A percentile compares a stretch with the other conserved stretches of the same genome.
phyloP scores from a whole-genome alignment of 2,113 vertebrate genomes.

The Ammospiza caudacuta region DNA sequence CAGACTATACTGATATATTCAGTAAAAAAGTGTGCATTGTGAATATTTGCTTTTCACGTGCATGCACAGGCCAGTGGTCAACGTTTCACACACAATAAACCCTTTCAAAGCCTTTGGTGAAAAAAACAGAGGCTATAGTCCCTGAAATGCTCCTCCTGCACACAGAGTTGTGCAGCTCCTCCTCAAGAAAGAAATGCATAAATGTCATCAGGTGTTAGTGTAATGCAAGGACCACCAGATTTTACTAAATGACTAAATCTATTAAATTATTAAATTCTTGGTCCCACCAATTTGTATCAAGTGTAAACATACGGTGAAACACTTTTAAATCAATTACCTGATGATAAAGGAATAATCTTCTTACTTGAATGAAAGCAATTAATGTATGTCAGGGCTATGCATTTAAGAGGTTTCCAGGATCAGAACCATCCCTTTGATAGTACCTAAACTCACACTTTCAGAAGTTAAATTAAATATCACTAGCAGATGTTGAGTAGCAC shows the following conservation, averaged over 20 bases:
- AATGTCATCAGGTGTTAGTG: conserved; percentile 1
- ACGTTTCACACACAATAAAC: background rate
- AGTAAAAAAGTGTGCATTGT: background rate
- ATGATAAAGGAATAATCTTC: conserved; percentile 71
- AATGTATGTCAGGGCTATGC: conserved; percentile 54
- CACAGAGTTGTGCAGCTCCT: background rate
- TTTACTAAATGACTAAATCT: conserved; percentile 58
- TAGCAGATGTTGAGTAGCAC: background rate
- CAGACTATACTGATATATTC: background rate
- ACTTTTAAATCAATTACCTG: conserved; percentile 72
- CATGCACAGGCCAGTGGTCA: background rate
- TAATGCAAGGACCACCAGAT: conserved; percentile 21
- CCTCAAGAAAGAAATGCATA: background rate
- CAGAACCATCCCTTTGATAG: conserved; percentile 31
- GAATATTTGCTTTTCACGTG: background rate
- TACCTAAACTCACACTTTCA: conserved; percentile 67
- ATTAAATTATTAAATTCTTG: conserved; percentile 56
- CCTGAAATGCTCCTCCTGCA: background rate
- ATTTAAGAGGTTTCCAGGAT: conserved; percentile 70
- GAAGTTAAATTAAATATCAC: conserved; percentile 15
- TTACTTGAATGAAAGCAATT: conserved; percentile 70
- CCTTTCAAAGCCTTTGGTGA: background rate
- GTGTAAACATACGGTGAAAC: conserved; percentile 64
- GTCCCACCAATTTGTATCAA: conserved; percentile 27
- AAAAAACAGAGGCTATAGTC: background rate